Base-by-base conservation (phyloP, 2,888 invertebrate species). In the Aethes cnicana region DNA sequence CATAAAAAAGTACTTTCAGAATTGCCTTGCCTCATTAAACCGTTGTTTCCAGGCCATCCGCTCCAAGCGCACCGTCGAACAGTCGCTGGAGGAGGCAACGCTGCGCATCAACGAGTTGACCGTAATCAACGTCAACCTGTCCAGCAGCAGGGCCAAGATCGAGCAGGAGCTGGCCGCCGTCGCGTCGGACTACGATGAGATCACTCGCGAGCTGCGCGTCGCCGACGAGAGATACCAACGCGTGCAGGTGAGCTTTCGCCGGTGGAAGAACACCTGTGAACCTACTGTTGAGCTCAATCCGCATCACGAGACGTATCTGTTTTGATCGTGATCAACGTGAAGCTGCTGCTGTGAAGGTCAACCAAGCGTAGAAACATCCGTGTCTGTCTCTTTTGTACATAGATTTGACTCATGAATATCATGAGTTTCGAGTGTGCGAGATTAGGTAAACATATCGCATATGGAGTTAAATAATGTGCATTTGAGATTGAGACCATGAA, bases 121-220 rank as follows among this genome's bases (percentile, higher is more conserved):
- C 71, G 95, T 96, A 73, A 96, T 97, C 92, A 98, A 99, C 87
- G 97, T 98, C 62, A 97, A 97, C 91, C 91, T 99, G 80, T 94
- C 97, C 54, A 96, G 98, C 73, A 94, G 95, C 87, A 98, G 96
- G 92, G 94, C 95, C 79, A 98, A 98, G 91, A 92, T 98, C 79
- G 98, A 98, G 90, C 97, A 97, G 79, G 98, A 99, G 87, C 91
- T 98, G 72, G 90, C 93, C 47, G 95, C 95, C 67, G 93, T 99
- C 69, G 96, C 98, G 66, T 94, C 96, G 68, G 99, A 99, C 89
- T 97, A 99, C 84, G 99, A 99, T 81, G 99, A 99, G 90, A 96
- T 98, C 77, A 96, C 96, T 85, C 97, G 97, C 91, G 98, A 98
- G 86, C 92, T 98, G 75, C 95, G 96, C 86, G 93, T 97, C 69